phyloP scores from a whole-genome alignment of 2,113 vertebrate species.

The Microtus pennsylvanicus region DNA sequence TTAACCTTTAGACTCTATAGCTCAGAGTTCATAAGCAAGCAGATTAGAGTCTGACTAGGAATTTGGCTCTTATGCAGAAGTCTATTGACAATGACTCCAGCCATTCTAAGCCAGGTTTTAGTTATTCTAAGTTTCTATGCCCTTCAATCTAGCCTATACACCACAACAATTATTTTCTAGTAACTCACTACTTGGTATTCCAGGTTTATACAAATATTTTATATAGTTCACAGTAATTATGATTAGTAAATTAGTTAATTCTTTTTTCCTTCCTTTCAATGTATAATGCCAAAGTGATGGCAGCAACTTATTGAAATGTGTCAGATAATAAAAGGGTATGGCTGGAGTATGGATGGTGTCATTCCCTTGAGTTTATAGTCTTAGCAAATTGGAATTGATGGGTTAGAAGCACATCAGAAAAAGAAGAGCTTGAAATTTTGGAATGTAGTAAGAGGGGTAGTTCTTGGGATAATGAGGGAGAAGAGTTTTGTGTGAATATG shows the following conservation, averaged over 20 bases:
- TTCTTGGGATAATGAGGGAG: too few relatives aligned
- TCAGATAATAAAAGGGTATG: background rate
- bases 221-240: background rate
- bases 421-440: background rate
- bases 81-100: background rate
- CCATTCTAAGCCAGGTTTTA: background rate
- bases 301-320: background rate
- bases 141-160: background rate
- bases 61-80: accelerated
- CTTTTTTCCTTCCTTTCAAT: background rate
- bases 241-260: constrained; percentile 4
- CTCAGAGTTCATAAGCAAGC: background rate
- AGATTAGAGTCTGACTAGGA: background rate
- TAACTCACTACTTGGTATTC: background rate
- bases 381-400: background rate
- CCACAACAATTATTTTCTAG: background rate
- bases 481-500: background rate
- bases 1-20: background rate
- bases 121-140: background rate
- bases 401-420: background rate
- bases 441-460: background rate
- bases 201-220: background rate
- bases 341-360: background rate
- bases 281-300: background rate
- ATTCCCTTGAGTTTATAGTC: background rate